Evolutionary conservation across 2,888 invertebrate species (phyloP).

Genomic region (Epinotia ramella): DNA sequence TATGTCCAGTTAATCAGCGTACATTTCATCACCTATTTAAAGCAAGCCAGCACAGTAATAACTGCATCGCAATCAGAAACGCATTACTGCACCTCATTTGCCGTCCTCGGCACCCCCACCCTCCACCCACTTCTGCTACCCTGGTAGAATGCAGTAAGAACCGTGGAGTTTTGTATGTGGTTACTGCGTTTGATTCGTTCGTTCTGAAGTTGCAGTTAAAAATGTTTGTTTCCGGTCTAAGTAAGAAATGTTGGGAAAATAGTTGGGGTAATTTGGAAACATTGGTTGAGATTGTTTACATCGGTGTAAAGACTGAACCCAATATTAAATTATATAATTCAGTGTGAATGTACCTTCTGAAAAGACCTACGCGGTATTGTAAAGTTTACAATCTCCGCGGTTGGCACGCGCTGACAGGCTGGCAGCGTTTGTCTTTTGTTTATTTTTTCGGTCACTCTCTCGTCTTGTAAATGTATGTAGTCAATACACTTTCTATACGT

Average conservation of each 20-base stretch:
- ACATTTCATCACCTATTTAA: constrained; percentile 42
- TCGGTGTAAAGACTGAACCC: background rate
- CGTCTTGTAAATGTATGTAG: too few relatives aligned
- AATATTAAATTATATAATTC: too few relatives aligned
- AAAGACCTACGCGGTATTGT: too few relatives aligned
- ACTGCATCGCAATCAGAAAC: constrained; percentile 50
- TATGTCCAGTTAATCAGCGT: constrained; percentile 32
- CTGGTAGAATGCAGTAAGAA: background rate
- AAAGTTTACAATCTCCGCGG: too few relatives aligned
- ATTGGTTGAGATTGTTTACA: constrained; percentile 14
- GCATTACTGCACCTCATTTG: constrained; percentile 55
- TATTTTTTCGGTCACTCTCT: too few relatives aligned
- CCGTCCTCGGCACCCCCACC: constrained; percentile 31
- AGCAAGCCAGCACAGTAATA: constrained; percentile 25
- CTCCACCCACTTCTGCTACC: background rate
- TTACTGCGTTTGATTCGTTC: constrained; percentile 1
- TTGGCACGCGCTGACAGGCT: too few relatives aligned
- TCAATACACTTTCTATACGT: too few relatives aligned
- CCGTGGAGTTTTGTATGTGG: background rate
- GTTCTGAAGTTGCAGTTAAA: background rate
- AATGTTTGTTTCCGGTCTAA: background rate
- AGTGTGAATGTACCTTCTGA: too few relatives aligned
- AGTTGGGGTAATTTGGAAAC: constrained; percentile 16
- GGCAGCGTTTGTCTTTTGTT: too few relatives aligned
- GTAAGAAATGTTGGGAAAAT: constrained; percentile 20